Percentiles rank a stretch among this genome's conserved stretches.
Evolutionary conservation across 2,113 vertebrate species (phyloP).

Genomic region (Collichthys lucidus): DNA sequence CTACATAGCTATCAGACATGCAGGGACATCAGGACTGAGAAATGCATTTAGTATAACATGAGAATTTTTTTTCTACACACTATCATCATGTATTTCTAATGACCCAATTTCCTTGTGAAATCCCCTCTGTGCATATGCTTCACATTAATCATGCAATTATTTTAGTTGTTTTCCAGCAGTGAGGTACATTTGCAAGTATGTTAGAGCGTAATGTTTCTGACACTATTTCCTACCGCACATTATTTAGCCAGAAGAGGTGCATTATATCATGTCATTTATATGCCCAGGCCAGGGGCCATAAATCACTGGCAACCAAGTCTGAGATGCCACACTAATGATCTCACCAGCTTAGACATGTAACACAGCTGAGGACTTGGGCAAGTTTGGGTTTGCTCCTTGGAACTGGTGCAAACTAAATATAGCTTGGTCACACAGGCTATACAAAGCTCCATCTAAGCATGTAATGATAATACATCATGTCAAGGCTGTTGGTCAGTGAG

Average conservation of each 20-base stretch:
- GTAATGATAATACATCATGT: neutral
- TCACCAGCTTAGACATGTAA: slow-evolving; percentile 33
- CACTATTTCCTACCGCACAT: neutral
- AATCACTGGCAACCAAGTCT: slow-evolving; percentile 27
- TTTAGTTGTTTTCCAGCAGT: neutral
- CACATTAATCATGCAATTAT: neutral
- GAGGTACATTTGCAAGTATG: neutral
- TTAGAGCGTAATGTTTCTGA: neutral
- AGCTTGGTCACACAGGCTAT: slow-evolving; percentile 11
- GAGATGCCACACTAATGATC: slow-evolving; percentile 31
- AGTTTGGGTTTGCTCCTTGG: slow-evolving; percentile 13
- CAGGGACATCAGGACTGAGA: too few relatives aligned
- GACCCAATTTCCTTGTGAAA: neutral
- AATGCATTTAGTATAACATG: too few relatives aligned
- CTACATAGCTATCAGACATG: neutral
- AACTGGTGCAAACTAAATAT: slow-evolving; percentile 24
- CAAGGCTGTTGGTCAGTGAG: neutral
- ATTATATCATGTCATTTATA: slow-evolving; percentile 19
- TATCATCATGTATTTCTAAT: neutral
- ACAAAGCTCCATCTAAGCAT: neutral
- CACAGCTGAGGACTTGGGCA: slow-evolving; percentile 31
- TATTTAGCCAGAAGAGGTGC: slow-evolving; percentile 12
- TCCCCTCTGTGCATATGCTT: too few relatives aligned
- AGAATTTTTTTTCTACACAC: neutral
- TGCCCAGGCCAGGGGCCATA: slow-evolving; percentile 14